Base-by-base conservation (phyloP, 2,888 invertebrate genomes). In the Chymomyza procnemis region DNA sequence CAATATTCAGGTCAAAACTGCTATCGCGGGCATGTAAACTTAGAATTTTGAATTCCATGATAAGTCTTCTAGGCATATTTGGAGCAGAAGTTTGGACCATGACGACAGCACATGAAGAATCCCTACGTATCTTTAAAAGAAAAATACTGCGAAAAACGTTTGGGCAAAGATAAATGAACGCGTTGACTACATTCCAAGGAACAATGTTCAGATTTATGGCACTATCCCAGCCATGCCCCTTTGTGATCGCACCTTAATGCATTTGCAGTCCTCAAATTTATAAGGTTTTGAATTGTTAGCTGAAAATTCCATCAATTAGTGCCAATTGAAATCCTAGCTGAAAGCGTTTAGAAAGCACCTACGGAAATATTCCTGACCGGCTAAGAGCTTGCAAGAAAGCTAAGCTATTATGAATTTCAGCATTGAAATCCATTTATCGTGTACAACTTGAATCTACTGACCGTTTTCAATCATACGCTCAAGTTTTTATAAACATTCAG, bases 251-350 rank as follows among this genome's bases (percentile, higher is more conserved):
- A 80, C 77, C 0, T 71, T 16, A 6, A 89, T 74, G 59, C 89
- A 89, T 1, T 79, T 78, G 1, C 60, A 63, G 21, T 89, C 88
- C 3, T 77, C 88, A 67, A 80, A 77, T 67, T 82, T 85, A 57
- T 89, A 89, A 3, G 88, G 87, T 30, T 85, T 83, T 0, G 89
- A 89, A 64, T 88, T 79, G 5, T 76, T 64, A 12, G 89, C 89
- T 88, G 41, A 34, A 14, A 8, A 52, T 18, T 18, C 18, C 5
- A 52, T 30, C 3, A 30, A 30, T 4, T 30, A 30, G 30, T 30
- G 30, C 30, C n/a, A 26, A 26, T 5, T 26, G 5, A 26, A 26
- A 26, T 6, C 4, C 26, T 2, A 4, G 4, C 26, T 2, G 26
- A 2, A 26, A 26, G 5, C 26, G 26, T 26, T 26, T 12, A 46